A percentile compares a stretch with the other conserved stretches of the same genome.
phyloP scores from a whole-genome alignment of 2,797 vertebrate genomes.

The Schizothorax lantsangensis region DNA sequence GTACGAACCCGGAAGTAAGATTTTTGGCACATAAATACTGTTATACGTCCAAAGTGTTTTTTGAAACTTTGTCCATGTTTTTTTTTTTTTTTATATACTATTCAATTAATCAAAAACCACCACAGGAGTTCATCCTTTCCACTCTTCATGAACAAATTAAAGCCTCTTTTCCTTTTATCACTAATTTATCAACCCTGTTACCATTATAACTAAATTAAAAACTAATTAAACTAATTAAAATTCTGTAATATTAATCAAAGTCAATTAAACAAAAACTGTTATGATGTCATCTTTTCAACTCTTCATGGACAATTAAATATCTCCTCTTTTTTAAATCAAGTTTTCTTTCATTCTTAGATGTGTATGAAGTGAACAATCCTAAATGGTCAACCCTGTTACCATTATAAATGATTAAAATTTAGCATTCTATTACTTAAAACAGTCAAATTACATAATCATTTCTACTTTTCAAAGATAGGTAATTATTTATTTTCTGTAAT shows the following conservation, averaged over 20 bases:
- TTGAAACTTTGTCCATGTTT: too few species aligned
- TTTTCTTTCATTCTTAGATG: background rate
- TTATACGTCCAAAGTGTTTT: too few species aligned
- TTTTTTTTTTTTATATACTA: too few species aligned
- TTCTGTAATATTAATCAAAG: background rate
- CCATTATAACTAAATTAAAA: background rate
- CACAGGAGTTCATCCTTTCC: background rate
- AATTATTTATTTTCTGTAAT: background rate
- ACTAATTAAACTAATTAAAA: too few species aligned
- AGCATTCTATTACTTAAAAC: background rate
- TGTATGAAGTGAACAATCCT: background rate
- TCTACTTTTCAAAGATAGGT: background rate
- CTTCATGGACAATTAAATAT: background rate
- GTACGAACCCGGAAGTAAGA: too few species aligned
- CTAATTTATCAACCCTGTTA: background rate
- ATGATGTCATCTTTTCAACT: background rate
- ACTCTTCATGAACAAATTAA: background rate
- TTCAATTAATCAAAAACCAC: background rate
- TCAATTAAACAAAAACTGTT: background rate
- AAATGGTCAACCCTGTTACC: background rate
- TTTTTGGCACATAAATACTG: too few species aligned
- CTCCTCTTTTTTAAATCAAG: background rate
- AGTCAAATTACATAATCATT: background rate
- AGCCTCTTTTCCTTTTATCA: background rate
- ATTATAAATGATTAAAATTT: background rate